Base-by-base conservation (phyloP, 2,797 vertebrate species). In the Gobio occitaniae region DNA sequence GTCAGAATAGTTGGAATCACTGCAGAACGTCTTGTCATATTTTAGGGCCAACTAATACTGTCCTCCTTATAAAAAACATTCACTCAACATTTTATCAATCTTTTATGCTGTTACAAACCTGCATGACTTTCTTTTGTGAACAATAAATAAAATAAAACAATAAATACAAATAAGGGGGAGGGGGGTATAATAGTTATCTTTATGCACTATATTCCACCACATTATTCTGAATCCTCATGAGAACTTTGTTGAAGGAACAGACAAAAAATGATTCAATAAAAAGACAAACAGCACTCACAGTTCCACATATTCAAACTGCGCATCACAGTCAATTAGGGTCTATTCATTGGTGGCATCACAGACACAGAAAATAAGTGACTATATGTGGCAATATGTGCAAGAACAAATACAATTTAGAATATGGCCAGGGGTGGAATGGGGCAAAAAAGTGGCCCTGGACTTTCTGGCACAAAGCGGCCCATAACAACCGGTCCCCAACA, bases 1-100 rank as follows among this genome's bases (percentile, higher is more conserved):
- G 47, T 56, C 17, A 47, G 56, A 56, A 38, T 59, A 29, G 12
- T 59, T 72, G 12, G 13, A 88, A 83, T 59, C 19, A 36, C 17
- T 16, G 56, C 32, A 50, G 56, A 50, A 82, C n/a, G 48, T 21
- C 10, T 66, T 80, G 29, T 12, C n/a, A 68, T 71, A 41, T 21
- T 41, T 81, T 81, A 44, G 19, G 6, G 32, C 5, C 11, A n/a
- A 50, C 48, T 54, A 52, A 50, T 52, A 9, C 19, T 68, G 29
- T 50, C 9, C 29, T 21, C 29, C 9, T 9, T 17, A 65, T 65
- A 38, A 59, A 56, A 50, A 47, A 32, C 1, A 32, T 2, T 32
- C 32, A 2, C 32, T 32, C 32, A 32, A 32, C 32, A 32, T 59
- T 59, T 7, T 29, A 25, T 63, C 12, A 63, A 13, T 5, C 12